Percentiles rank a stretch among this genome's conserved stretches.
Evolutionary conservation across 2,113 vertebrate species (phyloP).

Genomic region (Motacilla alba): DNA sequence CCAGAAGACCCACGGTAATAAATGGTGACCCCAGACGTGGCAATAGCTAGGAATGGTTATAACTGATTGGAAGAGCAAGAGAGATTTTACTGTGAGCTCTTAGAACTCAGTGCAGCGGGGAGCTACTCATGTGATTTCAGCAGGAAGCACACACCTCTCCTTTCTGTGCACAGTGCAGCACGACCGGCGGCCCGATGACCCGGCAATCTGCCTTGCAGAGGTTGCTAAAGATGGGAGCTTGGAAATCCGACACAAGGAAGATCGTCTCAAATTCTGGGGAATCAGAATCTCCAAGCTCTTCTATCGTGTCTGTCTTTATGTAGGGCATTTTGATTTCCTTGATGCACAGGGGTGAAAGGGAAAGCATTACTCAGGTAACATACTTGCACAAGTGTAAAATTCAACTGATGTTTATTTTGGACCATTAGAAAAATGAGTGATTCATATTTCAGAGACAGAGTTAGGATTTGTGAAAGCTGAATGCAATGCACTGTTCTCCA

Average conservation of each 20-base stretch:
- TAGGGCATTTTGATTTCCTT: constrained; percentile 88
- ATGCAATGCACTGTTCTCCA: not conserved
- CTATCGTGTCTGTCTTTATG: constrained; percentile 78
- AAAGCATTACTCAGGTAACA: constrained; percentile 12
- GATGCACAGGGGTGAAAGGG: not conserved
- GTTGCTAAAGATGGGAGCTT: constrained; percentile 78
- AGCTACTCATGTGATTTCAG: not conserved
- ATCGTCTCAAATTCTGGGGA: constrained; percentile 87
- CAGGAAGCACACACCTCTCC: constrained; percentile 77
- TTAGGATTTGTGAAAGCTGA: not conserved
- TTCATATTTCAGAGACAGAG: not conserved
- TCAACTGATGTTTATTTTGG: not conserved
- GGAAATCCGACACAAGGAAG: constrained; percentile 87
- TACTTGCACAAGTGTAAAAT: not conserved
- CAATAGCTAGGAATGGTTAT: not conserved
- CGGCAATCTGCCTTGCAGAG: constrained; percentile 87
- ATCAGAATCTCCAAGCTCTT: constrained; percentile 83
- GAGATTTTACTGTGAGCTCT: not conserved
- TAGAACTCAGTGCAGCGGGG: not conserved
- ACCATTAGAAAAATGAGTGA: not conserved
- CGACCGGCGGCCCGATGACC: constrained; percentile 88
- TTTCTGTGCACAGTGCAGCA: constrained; percentile 84
- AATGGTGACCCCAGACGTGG: no score
- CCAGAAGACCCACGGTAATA: no score
- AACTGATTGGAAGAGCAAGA: not conserved